Conservation (phyloP, 2,888 invertebrate species). For the Graphium colonna region DNA sequence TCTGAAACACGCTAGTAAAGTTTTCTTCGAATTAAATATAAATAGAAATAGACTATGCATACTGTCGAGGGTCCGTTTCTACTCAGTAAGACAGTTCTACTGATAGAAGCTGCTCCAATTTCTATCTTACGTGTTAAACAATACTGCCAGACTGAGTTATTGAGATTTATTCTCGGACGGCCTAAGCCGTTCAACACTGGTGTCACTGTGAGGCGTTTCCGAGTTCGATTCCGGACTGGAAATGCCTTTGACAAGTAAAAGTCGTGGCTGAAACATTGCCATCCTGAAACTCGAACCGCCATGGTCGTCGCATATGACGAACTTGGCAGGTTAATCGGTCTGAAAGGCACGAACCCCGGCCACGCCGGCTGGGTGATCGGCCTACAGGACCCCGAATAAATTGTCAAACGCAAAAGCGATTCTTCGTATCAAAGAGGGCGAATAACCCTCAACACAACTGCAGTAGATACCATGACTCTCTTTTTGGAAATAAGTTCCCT, state of each 20-base stretch:
- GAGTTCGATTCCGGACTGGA: neutral
- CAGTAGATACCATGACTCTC: slow-evolving; percentile 55
- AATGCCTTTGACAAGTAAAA: neutral
- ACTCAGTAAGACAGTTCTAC: slow-evolving; percentile 50
- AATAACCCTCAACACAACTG: slow-evolving; percentile 41
- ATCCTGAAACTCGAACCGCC: slow-evolving; percentile 9
- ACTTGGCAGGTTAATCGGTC: slow-evolving; percentile 2
- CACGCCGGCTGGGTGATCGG: neutral
- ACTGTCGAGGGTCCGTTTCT: slow-evolving; percentile 55
- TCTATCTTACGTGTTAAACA: slow-evolving; percentile 29
- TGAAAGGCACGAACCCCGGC: slow-evolving; percentile 9
- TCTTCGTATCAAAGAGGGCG: slow-evolving; percentile 27
- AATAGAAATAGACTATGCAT: neutral
- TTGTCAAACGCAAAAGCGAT: slow-evolving; percentile 13
- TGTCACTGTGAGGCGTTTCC: slow-evolving; percentile 5
- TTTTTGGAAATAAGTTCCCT: slow-evolving; percentile 33
- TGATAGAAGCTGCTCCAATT: slow-evolving; percentile 45
- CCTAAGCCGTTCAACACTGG: slow-evolving; percentile 8
- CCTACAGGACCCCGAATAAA: slow-evolving; percentile 15
- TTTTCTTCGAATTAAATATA: slow-evolving; percentile 16
- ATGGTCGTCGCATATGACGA: neutral
- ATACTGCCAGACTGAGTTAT: slow-evolving; percentile 25
- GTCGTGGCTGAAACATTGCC: slow-evolving; percentile 1
- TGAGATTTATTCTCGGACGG: slow-evolving; percentile 25
- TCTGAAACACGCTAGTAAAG: slow-evolving; percentile 40